Evolutionary conservation across 2,797 vertebrate genomes (phyloP), one percentile per base, ranked within the genome.

Genomic region (Macrochelys suwanniensis): DNA sequence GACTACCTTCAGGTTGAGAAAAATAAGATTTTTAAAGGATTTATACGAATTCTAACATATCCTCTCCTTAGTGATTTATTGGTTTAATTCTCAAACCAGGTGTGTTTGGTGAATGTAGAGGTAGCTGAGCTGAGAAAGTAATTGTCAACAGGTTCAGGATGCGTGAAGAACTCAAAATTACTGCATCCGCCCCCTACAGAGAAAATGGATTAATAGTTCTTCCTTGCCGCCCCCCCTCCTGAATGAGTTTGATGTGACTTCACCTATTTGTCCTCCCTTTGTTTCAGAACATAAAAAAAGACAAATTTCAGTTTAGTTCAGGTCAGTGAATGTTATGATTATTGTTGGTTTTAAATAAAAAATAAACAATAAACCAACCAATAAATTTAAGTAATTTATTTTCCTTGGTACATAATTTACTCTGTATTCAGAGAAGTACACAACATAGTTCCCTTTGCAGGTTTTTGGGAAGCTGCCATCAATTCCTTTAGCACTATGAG

Each of bases 1-100:
- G 7, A 28, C 76, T 96, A 5, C 42, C 80, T 96, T 94, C 87
- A 90, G 31, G 53, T 68, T 92, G 16, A 71, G 90, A 85, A 95
- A 97, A 95, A 96, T 89, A 92, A 81, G 53, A 82, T 95, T 96
- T 85, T 96, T 45, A 90, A 93, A 90, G 25, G 87, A 95, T 76
- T 94, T 90, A 87, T 28, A 50, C 12, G 26, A 74, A 56, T 28
- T 57, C 85, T 93, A 89, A 93, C 56, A 25, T 88, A 86, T 16
- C 79, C 85, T 8, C 11, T 91, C 50, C 89, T 95, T 68, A 65
- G 23, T 89, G 71, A 25, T 53, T 95, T 95, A 59, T 77, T 42
- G 17, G 47, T 13, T 93, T 94, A 78, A 91, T 10, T 94, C 93
- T 49, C 87, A 89, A 89, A 77, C 25, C 31, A 80, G 21, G 5